Conservation (phyloP, 1,140 invertebrate genomes). For the Gryllus bimaculatus region DNA sequence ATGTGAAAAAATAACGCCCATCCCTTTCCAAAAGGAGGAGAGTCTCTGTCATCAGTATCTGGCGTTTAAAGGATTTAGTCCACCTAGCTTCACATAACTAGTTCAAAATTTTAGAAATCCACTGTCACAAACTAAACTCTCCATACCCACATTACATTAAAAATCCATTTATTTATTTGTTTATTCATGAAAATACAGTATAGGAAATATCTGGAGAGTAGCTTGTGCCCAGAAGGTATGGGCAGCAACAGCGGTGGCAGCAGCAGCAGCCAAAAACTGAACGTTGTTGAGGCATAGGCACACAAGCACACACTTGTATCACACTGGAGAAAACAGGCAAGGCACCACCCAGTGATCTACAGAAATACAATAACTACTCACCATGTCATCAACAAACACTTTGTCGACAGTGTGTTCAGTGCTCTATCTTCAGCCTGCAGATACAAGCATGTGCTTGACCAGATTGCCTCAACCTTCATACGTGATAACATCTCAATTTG, state of each 20-base stretch:
- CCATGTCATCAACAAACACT: neutral
- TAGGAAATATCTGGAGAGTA: neutral
- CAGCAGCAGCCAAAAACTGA: neutral
- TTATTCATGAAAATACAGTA: slow-evolving; percentile 6
- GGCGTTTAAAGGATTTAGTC: neutral
- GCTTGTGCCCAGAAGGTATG: neutral
- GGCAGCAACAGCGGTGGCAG: neutral
- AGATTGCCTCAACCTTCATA: neutral
- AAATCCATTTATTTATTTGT: slow-evolving; percentile 1
- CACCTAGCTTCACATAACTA: neutral
- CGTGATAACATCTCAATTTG: slow-evolving; percentile 6
- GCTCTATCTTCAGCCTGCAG: neutral
- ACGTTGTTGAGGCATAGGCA: neutral
- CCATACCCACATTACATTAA: neutral
- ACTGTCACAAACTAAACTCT: slow-evolving; percentile 6
- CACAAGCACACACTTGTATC: neutral
- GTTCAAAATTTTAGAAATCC: slow-evolving; percentile 4
- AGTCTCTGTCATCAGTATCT: neutral
- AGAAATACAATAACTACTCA: neutral
- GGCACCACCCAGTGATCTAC: neutral
- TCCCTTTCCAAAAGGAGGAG: neutral
- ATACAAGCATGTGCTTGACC: slow-evolving; percentile 9
- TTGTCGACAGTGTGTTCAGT: neutral
- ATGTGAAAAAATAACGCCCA: slow-evolving; percentile 4
- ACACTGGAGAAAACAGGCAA: neutral